Evolutionary conservation across 2,888 invertebrate species (phyloP), one percentile per base, ranked within the genome.

Genomic region (Penaeus monodon): DNA sequence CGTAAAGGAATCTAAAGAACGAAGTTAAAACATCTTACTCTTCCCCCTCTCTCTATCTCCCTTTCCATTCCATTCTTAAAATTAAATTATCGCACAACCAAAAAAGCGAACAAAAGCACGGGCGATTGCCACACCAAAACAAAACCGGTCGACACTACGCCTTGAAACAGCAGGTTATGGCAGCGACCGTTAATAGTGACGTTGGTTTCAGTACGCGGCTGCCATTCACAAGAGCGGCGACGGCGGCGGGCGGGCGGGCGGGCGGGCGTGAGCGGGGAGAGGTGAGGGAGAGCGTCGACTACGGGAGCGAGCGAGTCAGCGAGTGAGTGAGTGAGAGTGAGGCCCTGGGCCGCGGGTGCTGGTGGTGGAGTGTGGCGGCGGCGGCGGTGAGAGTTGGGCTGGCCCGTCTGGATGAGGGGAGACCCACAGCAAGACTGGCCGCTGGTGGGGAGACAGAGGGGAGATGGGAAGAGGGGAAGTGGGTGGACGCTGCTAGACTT

Each of bases 61-160:
- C 57, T 57, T 57, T 57, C 57, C 57, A 1, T 57, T 57, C 17
- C 57, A 57, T 57, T 57, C 57, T 57, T 57, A 57, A 57, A 57
- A 57, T 57, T 57, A 57, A 17, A 57, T 57, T 57, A 57, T 57
- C 57, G 17, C 57, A 57, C 57, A 57, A 57, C 57, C 57, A 17
- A 57, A 57, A 57, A 57, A 57, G 57, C 57, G 57, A 57, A 57
- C 57, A 17, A 17, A 17, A 57, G 57, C 17, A 57, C 57, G 57
- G 27, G 20, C 70, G n/a, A 70, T 57, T 12, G 57, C 57, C 57
- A 57, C 57, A 57, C 57, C 57, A 57, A 57, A 70, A 70, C 27
- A 70, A 70, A 29, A 70, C 70, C 70, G 70, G 70, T 70, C 70
- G 70, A 70, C 70, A 70, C 70, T 70, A 70, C 70, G 33, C 70